Evolutionary conservation across 1,140 invertebrate species (phyloP).

Genomic region (Temnothorax nylanderi): DNA sequence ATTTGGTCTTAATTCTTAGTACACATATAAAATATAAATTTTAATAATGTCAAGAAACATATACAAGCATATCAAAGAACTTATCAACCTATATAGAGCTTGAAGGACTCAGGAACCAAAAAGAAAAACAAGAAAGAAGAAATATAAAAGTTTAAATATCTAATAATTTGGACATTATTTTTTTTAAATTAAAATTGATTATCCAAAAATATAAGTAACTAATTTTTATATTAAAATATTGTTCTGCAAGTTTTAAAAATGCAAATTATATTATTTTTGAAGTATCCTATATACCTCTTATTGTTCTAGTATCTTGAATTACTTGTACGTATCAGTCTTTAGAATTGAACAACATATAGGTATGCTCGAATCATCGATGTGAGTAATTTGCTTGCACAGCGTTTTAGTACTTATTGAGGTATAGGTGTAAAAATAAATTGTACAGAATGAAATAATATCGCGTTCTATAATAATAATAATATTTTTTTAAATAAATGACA

Average conservation of each 20-base stretch:
- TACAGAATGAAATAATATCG: conserved; percentile 34
- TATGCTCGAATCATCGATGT: conserved; percentile 23
- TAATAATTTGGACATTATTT: neutral
- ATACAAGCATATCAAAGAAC: neutral
- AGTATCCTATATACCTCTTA: conserved; percentile 6
- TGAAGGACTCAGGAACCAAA: neutral
- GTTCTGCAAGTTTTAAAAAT: neutral
- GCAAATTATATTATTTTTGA: neutral
- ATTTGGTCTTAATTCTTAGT: neutral
- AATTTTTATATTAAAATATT: neutral
- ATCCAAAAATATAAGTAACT: neutral
- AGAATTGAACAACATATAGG: conserved; percentile 15
- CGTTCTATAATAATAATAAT: conserved; percentile 26
- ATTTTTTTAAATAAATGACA: conserved; percentile 44
- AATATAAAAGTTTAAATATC: neutral
- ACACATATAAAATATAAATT: neutral
- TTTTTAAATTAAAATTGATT: neutral
- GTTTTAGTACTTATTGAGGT: conserved; percentile 28
- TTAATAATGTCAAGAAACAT: neutral
- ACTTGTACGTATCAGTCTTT: conserved; percentile 11
- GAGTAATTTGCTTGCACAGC: conserved; percentile 6
- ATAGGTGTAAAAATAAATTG: conserved; percentile 44
- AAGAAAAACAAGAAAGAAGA: neutral
- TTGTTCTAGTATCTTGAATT: neutral
- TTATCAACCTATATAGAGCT: neutral